phyloP scores from a whole-genome alignment of 2,888 invertebrate species.

The Clanis bilineata region DNA sequence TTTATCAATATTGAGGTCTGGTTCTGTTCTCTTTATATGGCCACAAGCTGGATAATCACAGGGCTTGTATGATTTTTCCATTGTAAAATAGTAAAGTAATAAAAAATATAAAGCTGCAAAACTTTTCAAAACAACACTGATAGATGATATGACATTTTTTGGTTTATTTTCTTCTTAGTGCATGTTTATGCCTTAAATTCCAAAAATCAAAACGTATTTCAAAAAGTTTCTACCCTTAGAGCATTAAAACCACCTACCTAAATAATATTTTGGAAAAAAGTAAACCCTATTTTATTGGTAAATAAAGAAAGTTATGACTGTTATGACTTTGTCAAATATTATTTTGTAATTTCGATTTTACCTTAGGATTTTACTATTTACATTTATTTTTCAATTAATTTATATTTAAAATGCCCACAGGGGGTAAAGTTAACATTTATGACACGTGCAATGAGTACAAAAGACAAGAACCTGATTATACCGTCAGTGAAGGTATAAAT shows the following conservation, averaged over 20 bases:
- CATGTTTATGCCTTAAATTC: not conserved
- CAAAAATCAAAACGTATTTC: too few species aligned
- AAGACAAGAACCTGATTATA: not conserved
- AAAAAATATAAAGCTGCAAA: not conserved
- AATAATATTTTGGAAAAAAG: too few species aligned
- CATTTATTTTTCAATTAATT: not conserved
- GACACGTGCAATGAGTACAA: slow-evolving; percentile 1
- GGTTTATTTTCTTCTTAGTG: not conserved
- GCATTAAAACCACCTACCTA: too few species aligned
- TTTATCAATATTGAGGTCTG: not conserved
- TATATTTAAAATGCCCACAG: not conserved
- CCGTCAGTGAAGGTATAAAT: slow-evolving; percentile 11
- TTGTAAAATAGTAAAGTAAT: not conserved
- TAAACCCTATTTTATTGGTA: too few species aligned
- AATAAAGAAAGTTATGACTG: too few species aligned
- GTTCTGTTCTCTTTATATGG: not conserved
- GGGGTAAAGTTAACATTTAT: not conserved
- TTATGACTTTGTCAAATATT: too few species aligned
- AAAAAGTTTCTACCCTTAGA: too few species aligned
- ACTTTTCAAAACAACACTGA: not conserved
- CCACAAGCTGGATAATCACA: not conserved
- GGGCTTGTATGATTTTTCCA: not conserved
- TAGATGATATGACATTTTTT: not conserved
- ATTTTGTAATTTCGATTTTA: too few species aligned
- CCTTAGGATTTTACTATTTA: too few species aligned